Conservation (phyloP, 35 echinoderm and acorn worm species). For the Ptychodera flava region DNA sequence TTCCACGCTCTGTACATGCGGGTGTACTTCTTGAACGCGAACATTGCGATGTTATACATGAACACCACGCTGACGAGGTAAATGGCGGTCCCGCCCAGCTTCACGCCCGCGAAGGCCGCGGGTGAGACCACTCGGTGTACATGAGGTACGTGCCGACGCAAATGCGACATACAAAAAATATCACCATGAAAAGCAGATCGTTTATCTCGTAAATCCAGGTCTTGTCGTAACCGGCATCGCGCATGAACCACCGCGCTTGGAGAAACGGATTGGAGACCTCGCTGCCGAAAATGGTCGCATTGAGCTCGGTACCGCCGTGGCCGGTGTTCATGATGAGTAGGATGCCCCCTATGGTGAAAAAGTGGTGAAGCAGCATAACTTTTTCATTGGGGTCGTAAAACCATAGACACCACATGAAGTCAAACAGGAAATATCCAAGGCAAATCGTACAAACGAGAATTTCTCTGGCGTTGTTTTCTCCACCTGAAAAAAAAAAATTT, state of each 20-base stretch:
- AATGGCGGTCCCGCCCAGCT: constrained; percentile 49
- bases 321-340: constrained; percentile 28
- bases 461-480: constrained; percentile 62
- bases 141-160: constrained; percentile 54
- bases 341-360: constrained; percentile 62
- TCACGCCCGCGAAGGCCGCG: constrained; percentile 45
- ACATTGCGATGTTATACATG: constrained; percentile 31
- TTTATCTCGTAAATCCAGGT: constrained; percentile 71
- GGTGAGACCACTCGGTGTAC: constrained; percentile 52
- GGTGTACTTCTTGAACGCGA: constrained; percentile 68
- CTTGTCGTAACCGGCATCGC: constrained; percentile 42
- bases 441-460: constrained; percentile 56
- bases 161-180: constrained; percentile 58
- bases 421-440: constrained; percentile 90
- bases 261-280: constrained; percentile 84
- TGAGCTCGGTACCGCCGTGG: constrained; percentile 72
- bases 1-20: constrained; percentile 40
- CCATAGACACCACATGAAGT: constrained; percentile 84
- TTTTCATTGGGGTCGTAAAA: constrained; percentile 49
- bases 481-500: constrained; percentile 38
- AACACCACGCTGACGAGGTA: constrained; percentile 75
- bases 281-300: constrained; percentile 68
- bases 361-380: constrained; percentile 75
- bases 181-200: constrained; percentile 66
- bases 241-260: constrained; percentile 80